Evolutionary conservation across 1,140 invertebrate genomes (phyloP).

Genomic region (Aphaenogaster rudis): DNA sequence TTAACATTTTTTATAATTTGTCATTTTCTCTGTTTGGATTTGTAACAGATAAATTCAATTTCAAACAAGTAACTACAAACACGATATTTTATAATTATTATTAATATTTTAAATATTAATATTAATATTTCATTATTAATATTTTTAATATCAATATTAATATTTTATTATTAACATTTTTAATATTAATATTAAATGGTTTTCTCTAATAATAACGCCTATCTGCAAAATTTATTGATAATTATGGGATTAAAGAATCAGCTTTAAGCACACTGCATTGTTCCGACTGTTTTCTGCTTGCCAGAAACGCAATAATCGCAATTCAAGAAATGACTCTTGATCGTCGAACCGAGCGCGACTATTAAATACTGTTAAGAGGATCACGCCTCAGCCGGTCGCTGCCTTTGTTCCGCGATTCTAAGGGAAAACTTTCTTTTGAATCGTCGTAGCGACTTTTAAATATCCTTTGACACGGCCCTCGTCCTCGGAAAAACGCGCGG

Average conservation of each 20-base stretch:
- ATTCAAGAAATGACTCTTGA: background rate
- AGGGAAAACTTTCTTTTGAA: conserved; percentile 68
- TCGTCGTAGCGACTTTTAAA: conserved; percentile 67
- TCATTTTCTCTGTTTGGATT: no score
- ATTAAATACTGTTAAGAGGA: conserved; percentile 72
- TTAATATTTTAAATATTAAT: background rate
- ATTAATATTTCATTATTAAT: background rate
- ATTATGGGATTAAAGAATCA: background rate
- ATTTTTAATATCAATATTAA: no score
- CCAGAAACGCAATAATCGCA: background rate
- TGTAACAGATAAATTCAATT: no score
- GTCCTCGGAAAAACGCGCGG: background rate
- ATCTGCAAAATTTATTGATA: background rate
- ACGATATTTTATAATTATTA: no score
- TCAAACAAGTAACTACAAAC: no score
- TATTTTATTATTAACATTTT: background rate
- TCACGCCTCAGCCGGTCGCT: background rate
- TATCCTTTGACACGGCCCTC: conserved; percentile 73
- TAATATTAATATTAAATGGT: background rate
- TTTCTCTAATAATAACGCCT: background rate
- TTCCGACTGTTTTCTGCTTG: background rate
- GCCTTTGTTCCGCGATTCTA: conserved; percentile 59
- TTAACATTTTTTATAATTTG: no score
- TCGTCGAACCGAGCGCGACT: conserved; percentile 42
- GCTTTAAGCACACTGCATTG: background rate